Evolutionary conservation across 2,113 vertebrate species (phyloP), one percentile per base, ranked within the genome.

Genomic region (Danionella cerebrum): DNA sequence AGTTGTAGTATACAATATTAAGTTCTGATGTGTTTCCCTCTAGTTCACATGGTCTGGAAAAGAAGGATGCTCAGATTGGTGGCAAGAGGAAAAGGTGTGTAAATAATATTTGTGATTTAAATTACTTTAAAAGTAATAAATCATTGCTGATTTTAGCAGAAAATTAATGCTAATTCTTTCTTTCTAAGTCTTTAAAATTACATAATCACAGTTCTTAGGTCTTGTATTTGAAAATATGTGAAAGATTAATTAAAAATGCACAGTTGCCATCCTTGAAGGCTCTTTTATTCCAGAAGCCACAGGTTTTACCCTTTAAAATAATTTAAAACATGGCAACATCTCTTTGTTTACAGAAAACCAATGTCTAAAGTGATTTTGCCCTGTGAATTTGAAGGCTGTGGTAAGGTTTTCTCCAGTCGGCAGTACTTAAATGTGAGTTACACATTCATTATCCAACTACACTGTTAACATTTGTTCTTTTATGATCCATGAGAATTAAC

Each of bases 351-450:
- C 63, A 93, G 90, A 81, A 93, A 90, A 70, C 84, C 89, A 0
- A 78, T 85, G 0, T 87, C 81, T 13, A 87, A 81, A 0, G 88
- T 91, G 48, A 85, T 92, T 70, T 81, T 93, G 47, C 86, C 89
- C 0, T 93, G 91, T 0, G 86, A 91, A 68, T 90, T 86, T 0
- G 85, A 89, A 0, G 89, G 89, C 72, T 92, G 90, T 0, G 88
- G 88, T 16, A 90, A 89, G 69, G 87, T 92, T 73, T 91, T 93
- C 79, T 91, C 91, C 52, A 91, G 88, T 54, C 81, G 85, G 11
- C 90, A 91, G 44, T 92, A 91, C 65, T 68, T 93, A 66, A 93
- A 93, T 1, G 90, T 92, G 77, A 89, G 79, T 70, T 12, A 44
- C 57, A 44, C 14, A 29, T 44, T 44, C 24, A 44, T 45, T 60